Conservation (phyloP, 2,113 vertebrate genomes). For the Alaudala cheleensis region DNA sequence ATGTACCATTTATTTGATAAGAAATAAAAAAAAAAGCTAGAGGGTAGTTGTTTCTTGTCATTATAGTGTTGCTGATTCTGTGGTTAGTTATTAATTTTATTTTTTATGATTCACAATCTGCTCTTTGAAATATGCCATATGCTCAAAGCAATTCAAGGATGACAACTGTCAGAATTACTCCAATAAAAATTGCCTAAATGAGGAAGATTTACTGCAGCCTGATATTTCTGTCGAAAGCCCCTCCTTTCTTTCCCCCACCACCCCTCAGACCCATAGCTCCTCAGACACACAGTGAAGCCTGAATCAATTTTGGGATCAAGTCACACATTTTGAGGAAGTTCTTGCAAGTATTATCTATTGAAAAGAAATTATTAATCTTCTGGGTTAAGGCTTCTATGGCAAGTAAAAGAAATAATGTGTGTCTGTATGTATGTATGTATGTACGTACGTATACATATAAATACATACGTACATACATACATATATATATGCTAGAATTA, state of each 20-base stretch:
- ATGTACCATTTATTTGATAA: slow-evolving; percentile 71
- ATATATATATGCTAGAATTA: slow-evolving; percentile 54
- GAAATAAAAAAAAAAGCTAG: slow-evolving; percentile 77
- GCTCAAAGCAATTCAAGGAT: slow-evolving; percentile 92
- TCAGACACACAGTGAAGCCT: slow-evolving; percentile 58
- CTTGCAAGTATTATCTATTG: slow-evolving; percentile 36
- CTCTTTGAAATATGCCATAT: slow-evolving; percentile 95
- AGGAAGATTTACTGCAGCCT: slow-evolving; percentile 88
- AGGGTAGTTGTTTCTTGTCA: slow-evolving; percentile 83
- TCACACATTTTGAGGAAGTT: slow-evolving; percentile 53
- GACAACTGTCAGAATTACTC: slow-evolving; percentile 92
- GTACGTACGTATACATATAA: background rate
- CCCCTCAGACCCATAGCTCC: background rate
- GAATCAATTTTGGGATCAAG: slow-evolving; percentile 57
- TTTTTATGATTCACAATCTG: slow-evolving; percentile 96
- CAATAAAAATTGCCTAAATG: slow-evolving; percentile 93
- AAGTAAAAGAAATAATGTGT: slow-evolving; percentile 48
- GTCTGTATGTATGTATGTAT: background rate
- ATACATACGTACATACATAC: background rate
- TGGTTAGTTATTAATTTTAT: slow-evolving; percentile 94
- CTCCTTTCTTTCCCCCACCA: slow-evolving; percentile 33
- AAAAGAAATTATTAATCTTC: slow-evolving; percentile 21
- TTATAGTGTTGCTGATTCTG: slow-evolving; percentile 87
- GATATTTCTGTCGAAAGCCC: slow-evolving; percentile 74
- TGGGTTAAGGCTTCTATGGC: slow-evolving; percentile 25